These are phyloP conservation scores for Hoplostethus atlanticus DNA, from an alignment of 2,797 vertebrate species.

Conservation along the genomic window DNA sequence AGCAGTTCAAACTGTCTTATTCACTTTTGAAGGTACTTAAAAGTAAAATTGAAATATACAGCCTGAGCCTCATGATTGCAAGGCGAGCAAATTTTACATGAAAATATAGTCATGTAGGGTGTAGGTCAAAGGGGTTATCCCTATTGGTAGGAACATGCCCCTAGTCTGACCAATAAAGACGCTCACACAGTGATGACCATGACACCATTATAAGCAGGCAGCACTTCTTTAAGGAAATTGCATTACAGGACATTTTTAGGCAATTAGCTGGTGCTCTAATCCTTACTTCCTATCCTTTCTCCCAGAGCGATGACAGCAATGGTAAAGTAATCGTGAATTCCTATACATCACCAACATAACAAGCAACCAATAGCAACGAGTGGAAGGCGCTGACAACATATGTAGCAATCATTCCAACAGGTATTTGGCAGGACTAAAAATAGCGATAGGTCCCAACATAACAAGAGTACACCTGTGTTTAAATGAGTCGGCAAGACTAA, in stretches of 20 bases:
- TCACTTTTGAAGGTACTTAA: no score
- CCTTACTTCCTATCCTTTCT: background rate
- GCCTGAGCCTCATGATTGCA: no score
- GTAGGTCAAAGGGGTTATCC: no score
- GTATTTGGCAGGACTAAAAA: background rate
- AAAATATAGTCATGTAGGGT: no score
- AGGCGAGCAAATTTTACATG: no score
- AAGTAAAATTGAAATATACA: no score
- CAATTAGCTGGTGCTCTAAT: background rate
- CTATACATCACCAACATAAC: background rate
- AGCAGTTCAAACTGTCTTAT: no score
- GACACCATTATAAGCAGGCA: background rate
- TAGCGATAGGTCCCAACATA: background rate
- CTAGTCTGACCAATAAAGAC: no score
- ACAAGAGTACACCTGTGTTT: conserved; percentile 16
- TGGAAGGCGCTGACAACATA: background rate
- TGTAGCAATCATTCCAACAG: background rate
- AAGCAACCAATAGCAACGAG: background rate
- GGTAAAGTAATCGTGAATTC: background rate
- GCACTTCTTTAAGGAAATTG: no score
- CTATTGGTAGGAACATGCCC: no score
- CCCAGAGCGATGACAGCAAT: background rate
- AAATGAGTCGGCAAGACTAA: conserved; percentile 8
- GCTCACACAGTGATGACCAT: no score
- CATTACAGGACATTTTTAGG: background rate